phyloP scores from a whole-genome alignment of 2,888 invertebrate genomes.

The Nycteola revayana region DNA sequence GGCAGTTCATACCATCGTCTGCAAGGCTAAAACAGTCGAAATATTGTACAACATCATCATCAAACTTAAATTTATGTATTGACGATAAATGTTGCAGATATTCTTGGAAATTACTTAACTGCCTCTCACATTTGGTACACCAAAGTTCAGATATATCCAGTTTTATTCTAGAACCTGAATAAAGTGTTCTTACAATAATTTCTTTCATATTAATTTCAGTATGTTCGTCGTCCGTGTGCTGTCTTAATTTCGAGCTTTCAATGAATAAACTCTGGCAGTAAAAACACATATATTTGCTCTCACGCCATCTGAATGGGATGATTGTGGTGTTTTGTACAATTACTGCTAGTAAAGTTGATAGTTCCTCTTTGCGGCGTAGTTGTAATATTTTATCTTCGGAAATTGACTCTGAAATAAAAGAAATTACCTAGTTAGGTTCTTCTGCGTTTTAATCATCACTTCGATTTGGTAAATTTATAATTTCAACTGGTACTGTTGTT shows the following conservation, averaged over 20 bases:
- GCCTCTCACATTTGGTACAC: slow-evolving; percentile 41
- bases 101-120: slow-evolving; percentile 32
- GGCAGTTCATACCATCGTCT: slow-evolving; percentile 45
- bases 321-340: slow-evolving; percentile 31
- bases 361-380: slow-evolving; percentile 18
- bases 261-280: slow-evolving; percentile 24
- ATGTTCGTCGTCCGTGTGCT: slow-evolving; percentile 41
- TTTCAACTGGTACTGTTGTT: too few relatives aligned
- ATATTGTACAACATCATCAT: slow-evolving; percentile 23
- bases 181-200: slow-evolving; percentile 22
- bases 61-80: slow-evolving; percentile 30
- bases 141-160: slow-evolving; percentile 42
- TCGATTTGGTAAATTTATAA: too few relatives aligned
- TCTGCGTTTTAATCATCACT: too few relatives aligned
- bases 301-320: slow-evolving; percentile 32
- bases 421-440: slow-evolving; percentile 23
- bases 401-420: slow-evolving; percentile 22
- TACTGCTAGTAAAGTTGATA: slow-evolving; percentile 21
- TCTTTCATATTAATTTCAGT: slow-evolving; percentile 34
- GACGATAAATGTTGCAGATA: slow-evolving; percentile 38
- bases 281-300: slow-evolving; percentile 34
- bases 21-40: slow-evolving; percentile 43
- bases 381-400: slow-evolving; percentile 14
- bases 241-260: slow-evolving; percentile 17
- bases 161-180: slow-evolving; percentile 36